A percentile compares a stretch with the other conserved stretches of the same genome.
Evolutionary conservation across 2,888 invertebrate species (phyloP).

Genomic region (Anoplius nigerrimus): DNA sequence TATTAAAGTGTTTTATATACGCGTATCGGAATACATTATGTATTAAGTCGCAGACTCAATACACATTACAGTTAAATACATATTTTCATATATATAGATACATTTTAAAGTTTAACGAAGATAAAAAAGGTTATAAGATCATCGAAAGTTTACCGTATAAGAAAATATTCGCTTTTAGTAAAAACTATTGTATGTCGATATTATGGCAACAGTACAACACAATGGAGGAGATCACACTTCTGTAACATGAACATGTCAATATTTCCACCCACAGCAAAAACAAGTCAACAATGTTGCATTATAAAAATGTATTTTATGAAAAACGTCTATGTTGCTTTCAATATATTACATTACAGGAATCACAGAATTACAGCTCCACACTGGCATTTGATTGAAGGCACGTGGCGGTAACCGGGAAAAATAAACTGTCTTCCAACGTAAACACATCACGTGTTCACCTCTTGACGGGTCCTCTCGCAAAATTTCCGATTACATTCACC

Average conservation of each 20-base stretch:
- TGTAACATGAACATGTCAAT: no score
- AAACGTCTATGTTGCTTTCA: neutral
- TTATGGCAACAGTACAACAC: no score
- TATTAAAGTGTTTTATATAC: neutral
- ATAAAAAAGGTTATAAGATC: slow-evolving; percentile 9
- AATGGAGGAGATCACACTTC: no score
- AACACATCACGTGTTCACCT: slow-evolving; percentile 39
- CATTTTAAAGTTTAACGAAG: slow-evolving; percentile 10
- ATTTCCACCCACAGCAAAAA: no score
- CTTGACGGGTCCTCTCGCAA: slow-evolving; percentile 20
- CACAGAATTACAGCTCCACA: slow-evolving; percentile 10
- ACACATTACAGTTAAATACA: slow-evolving; percentile 16
- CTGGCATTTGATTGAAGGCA: slow-evolving; percentile 5
- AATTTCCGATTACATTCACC: neutral
- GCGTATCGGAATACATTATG: neutral
- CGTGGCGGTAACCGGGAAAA: no score
- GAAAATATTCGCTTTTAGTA: no score
- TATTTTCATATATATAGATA: slow-evolving; percentile 30
- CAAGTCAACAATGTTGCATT: neutral
- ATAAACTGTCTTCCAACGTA: no score
- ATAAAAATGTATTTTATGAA: neutral
- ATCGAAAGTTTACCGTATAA: no score
- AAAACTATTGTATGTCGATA: no score
- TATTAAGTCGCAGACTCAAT: slow-evolving; percentile 13
- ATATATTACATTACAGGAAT: slow-evolving; percentile 13